phyloP scores from a whole-genome alignment of 2,797 vertebrate genomes.

The Coregonus sp. region DNA sequence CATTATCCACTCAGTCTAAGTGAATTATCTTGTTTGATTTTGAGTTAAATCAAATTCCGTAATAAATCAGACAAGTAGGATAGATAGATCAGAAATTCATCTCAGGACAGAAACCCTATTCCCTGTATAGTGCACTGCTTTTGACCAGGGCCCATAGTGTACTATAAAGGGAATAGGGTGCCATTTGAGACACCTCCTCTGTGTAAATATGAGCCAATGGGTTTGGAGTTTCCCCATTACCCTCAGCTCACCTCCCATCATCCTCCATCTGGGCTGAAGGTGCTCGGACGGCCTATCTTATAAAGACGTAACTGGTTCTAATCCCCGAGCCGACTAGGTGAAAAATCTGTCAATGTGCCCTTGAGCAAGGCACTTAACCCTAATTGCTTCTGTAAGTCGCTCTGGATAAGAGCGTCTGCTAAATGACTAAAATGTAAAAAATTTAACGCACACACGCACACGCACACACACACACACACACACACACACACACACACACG shows the following conservation, averaged over 20 bases:
- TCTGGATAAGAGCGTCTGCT: no score
- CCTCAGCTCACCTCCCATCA: slow-evolving; percentile 72
- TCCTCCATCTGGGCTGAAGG: slow-evolving; percentile 55
- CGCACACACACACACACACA: background rate
- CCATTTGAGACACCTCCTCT: slow-evolving; percentile 27
- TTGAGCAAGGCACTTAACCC: no score
- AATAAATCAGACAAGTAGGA: slow-evolving; percentile 64
- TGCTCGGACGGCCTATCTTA: slow-evolving; percentile 61
- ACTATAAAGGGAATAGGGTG: background rate
- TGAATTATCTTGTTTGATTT: slow-evolving; percentile 71
- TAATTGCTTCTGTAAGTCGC: no score
- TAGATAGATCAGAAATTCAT: slow-evolving; percentile 70
- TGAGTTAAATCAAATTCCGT: slow-evolving; percentile 54
- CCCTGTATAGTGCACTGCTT: background rate
- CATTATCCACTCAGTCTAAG: slow-evolving; percentile 49
- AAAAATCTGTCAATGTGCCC: no score
- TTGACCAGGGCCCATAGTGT: background rate
- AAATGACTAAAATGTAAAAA: no score
- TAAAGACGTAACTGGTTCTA: slow-evolving; percentile 48
- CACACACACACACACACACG: background rate
- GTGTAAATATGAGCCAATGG: slow-evolving; percentile 75
- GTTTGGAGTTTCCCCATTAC: slow-evolving; percentile 80
- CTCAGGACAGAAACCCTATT: slow-evolving; percentile 54
- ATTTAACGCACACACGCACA: background rate
- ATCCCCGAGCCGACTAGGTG: no score